Conservation (phyloP, 2,888 invertebrate species). For the Sarcophaga carnaria region DNA sequence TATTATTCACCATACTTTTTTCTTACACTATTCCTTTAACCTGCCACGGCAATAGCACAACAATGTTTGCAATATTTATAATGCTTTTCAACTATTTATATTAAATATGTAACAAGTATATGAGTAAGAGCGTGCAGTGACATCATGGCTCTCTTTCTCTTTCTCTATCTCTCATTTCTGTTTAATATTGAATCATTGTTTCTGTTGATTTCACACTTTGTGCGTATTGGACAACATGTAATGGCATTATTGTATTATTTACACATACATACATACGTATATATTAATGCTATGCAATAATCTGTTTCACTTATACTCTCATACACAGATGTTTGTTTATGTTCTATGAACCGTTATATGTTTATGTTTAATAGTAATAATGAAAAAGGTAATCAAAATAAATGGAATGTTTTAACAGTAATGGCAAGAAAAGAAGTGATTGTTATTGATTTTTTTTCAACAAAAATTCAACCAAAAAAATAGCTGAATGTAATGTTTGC, state of each 20-base stretch:
- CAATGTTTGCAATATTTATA: no score
- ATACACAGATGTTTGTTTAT: background rate
- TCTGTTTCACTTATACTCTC: background rate
- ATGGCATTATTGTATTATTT: background rate
- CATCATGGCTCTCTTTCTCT: slow-evolving; percentile 21
- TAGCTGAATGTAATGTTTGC: no score
- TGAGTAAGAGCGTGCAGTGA: background rate
- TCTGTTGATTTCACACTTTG: slow-evolving; percentile 33
- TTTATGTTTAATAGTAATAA: slow-evolving; percentile 34
- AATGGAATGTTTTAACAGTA: slow-evolving; percentile 14
- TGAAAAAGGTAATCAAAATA: slow-evolving; percentile 55
- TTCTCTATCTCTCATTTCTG: background rate
- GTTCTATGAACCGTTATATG: background rate
- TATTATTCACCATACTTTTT: no score
- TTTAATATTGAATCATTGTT: background rate
- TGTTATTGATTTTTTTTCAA: no score
- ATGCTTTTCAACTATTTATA: no score
- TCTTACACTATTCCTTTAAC: no score
- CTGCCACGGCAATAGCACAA: no score
- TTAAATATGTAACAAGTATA: no score
- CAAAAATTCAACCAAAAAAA: no score
- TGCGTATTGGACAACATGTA: slow-evolving; percentile 1
- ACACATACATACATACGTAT: background rate
- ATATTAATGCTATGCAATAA: background rate
- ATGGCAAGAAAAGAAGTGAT: no score